Conservation (phyloP, 2,888 invertebrate species). For the Arrhopalites spinosus region DNA sequence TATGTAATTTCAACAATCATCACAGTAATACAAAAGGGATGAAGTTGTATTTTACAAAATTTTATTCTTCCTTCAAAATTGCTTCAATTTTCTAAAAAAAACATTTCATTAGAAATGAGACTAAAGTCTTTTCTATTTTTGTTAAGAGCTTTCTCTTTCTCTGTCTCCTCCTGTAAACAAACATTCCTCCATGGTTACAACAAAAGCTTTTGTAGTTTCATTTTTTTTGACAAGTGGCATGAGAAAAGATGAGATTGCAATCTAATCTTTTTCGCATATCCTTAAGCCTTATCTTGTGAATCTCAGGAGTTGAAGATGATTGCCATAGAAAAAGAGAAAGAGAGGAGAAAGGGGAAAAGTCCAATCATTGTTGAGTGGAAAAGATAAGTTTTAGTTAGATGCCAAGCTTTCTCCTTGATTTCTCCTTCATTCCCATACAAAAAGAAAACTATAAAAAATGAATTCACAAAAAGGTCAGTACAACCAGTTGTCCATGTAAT, state of each 20-base stretch:
- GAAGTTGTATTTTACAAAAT: too few species aligned
- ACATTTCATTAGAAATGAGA: background rate
- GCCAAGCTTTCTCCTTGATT: too few species aligned
- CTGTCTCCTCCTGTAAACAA: background rate
- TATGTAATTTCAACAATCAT: too few species aligned
- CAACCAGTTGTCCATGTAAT: too few species aligned
- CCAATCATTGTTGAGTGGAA: background rate
- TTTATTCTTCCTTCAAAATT: too few species aligned
- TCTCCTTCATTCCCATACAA: background rate
- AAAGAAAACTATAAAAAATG: background rate
- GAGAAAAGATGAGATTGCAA: conserved; percentile 7
- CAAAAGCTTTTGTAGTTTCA: too few species aligned
- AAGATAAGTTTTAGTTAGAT: too few species aligned
- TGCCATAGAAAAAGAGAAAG: background rate
- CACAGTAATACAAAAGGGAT: too few species aligned
- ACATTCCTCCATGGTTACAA: too few species aligned
- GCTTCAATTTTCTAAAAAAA: too few species aligned
- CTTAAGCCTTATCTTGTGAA: background rate
- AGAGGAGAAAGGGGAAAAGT: background rate
- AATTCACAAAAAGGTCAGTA: too few species aligned
- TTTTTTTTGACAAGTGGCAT: too few species aligned
- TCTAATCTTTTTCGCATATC: background rate
- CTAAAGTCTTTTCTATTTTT: background rate
- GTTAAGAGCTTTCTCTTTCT: background rate
- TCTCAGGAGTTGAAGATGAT: background rate